Evolutionary conservation across 2,797 vertebrate species (phyloP).

Genomic region (Diglossa cyanea): DNA sequence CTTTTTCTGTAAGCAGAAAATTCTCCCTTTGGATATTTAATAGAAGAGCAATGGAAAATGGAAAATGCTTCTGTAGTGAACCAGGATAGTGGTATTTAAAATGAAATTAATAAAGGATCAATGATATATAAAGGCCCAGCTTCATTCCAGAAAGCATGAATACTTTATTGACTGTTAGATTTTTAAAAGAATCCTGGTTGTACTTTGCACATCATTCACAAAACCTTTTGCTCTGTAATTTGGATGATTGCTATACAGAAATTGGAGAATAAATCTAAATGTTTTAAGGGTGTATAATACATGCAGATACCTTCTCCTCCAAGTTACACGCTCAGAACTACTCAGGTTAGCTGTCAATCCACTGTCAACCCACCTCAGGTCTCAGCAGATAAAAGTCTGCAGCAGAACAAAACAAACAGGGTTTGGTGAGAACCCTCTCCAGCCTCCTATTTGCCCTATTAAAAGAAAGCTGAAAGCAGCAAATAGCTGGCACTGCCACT

Average conservation of each 20-base stretch:
- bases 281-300: background rate
- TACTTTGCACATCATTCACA: background rate
- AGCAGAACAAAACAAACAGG: background rate
- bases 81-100: slow-evolving; percentile 43
- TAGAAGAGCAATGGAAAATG: slow-evolving; percentile 34
- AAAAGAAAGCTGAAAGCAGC: background rate
- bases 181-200: slow-evolving; percentile 27
- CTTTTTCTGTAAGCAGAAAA: slow-evolving; percentile 53
- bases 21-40: slow-evolving; percentile 42
- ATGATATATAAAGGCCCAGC: slow-evolving; percentile 27
- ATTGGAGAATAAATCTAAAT: background rate
- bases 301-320: background rate
- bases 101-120: slow-evolving; percentile 61
- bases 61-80: slow-evolving; percentile 36
- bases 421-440: background rate
- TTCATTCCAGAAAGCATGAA: slow-evolving; percentile 39
- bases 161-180: slow-evolving; percentile 35
- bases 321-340: background rate
- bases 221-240: slow-evolving; percentile 45
- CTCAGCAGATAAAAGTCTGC: background rate
- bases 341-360: background rate
- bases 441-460: background rate
- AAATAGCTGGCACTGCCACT: background rate
- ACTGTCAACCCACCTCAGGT: background rate
- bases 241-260: background rate